Conservation (phyloP, 1,140 invertebrate species). For the Pseudomyrmex concolor region DNA sequence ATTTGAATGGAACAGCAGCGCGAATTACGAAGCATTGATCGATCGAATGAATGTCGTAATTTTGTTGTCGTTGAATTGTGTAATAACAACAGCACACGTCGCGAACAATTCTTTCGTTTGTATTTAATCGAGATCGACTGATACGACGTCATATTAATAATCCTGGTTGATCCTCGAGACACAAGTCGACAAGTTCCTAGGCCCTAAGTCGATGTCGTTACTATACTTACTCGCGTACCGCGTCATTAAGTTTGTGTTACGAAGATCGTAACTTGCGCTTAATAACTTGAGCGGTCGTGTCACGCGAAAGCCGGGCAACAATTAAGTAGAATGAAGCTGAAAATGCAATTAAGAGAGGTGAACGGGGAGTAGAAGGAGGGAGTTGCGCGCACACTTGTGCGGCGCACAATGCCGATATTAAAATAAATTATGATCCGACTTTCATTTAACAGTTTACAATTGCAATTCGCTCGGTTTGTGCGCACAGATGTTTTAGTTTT, state of each 20-base stretch:
- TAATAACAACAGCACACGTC: too few species aligned
- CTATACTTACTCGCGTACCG: not conserved
- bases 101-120: not conserved
- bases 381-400: not conserved
- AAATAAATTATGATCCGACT: not conserved
- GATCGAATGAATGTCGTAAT: not conserved
- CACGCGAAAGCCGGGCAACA: slow-evolving; percentile 1
- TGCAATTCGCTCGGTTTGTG: not conserved
- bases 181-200: not conserved
- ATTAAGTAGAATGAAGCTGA: slow-evolving; percentile 23
- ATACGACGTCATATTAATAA: slow-evolving; percentile 33
- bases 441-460: too few species aligned
- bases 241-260: slow-evolving; percentile 46
- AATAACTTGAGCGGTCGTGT: slow-evolving; percentile 32
- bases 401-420: not conserved
- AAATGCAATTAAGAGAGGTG: slow-evolving; percentile 20
- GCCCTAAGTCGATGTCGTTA: slow-evolving; percentile 24
- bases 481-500: not conserved
- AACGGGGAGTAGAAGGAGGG: too few species aligned
- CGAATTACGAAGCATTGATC: not conserved
- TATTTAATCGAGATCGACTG: slow-evolving; percentile 30
- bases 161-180: slow-evolving; percentile 1
- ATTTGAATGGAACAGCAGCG: not conserved
- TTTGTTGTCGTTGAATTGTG: not conserved
- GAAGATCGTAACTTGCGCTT: slow-evolving; percentile 25